Conservation (phyloP, 64 coral and sea anemone genomes). For the Montipora efflorescens region DNA sequence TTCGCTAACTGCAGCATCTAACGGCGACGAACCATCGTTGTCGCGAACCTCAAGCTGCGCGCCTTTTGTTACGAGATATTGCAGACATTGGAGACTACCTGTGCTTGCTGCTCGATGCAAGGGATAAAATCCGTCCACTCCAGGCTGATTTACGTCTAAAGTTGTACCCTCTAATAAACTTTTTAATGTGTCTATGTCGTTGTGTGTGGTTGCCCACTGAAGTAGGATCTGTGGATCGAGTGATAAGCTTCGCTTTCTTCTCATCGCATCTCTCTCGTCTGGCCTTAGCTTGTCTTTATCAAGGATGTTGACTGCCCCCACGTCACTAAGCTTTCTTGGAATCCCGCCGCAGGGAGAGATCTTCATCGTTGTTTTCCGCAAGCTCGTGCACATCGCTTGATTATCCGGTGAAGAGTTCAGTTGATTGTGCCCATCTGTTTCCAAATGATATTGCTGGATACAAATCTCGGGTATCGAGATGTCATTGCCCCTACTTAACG, state of each 20-base stretch:
- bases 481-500: neutral
- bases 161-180: constrained; percentile 60
- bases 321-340: constrained; percentile 15
- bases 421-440: neutral
- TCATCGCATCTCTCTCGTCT: neutral
- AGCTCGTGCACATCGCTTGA: neutral
- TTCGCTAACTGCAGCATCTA: constrained; percentile 78
- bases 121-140: constrained; percentile 80
- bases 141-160: constrained; percentile 67
- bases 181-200: constrained; percentile 74
- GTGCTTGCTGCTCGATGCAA: constrained; percentile 84
- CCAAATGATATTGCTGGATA: neutral
- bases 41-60: constrained; percentile 73
- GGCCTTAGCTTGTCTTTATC: neutral
- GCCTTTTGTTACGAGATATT: constrained; percentile 71
- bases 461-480: neutral
- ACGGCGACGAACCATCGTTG: constrained; percentile 74
- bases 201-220: constrained; percentile 80
- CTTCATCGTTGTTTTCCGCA: neutral
- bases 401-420: neutral
- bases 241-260: constrained; percentile 75
- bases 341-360: neutral
- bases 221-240: constrained; percentile 78
- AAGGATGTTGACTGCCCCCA: neutral
- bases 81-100: constrained; percentile 82